Base-by-base conservation (phyloP, 2,888 invertebrate species). In the Melieria crassipennis region DNA sequence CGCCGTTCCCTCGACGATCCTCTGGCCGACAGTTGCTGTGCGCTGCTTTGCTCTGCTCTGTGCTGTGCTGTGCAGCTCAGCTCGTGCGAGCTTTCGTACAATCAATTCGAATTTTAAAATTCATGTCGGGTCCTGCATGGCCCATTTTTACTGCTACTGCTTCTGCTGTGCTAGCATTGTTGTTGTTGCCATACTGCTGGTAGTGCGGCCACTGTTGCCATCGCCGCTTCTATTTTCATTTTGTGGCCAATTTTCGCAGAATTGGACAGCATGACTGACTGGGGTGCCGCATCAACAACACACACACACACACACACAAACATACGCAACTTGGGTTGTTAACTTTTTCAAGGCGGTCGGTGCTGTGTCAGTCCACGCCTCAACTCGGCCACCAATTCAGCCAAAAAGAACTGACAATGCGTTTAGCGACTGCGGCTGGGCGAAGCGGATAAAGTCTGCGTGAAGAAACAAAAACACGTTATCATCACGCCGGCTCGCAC, bases 31-130 rank as follows among this genome's bases (percentile, higher is more conserved):
- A 30, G 30, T 30, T 30, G 30, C 30, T 30, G 30, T 30, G 30
- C 30, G 30, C n/a, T n/a, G n/a, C n/a, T n/a, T 2, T 16, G 16
- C 16, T 16, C 10, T n/a, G 4, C 13, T 10, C 43, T 30, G 48
- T 2, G 1, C 16, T 16, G 16, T 16, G 16, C 16, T 1, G 16
- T 16, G 16, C 30, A 30, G 30, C 30, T 30, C 30, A 30, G 30
- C 30, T 30, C 30, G 30, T 61, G 56, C 52, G 62, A 13, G 62
- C 72, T 67, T 58, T 57, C 67, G 65, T 52, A 72, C 72, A 74
- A 74, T 74, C 74, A 72, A 70, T 70, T 67, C 65, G 65, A 62
- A 65, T 64, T 70, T 74, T 70, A 69, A 72, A 72, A 74, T 70
- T 74, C 74, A 68, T 63, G 62, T 72, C 70, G 70, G 48, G 61